Base-by-base conservation (phyloP, 2,113 vertebrate species). In the Gorsachius goisagi region DNA sequence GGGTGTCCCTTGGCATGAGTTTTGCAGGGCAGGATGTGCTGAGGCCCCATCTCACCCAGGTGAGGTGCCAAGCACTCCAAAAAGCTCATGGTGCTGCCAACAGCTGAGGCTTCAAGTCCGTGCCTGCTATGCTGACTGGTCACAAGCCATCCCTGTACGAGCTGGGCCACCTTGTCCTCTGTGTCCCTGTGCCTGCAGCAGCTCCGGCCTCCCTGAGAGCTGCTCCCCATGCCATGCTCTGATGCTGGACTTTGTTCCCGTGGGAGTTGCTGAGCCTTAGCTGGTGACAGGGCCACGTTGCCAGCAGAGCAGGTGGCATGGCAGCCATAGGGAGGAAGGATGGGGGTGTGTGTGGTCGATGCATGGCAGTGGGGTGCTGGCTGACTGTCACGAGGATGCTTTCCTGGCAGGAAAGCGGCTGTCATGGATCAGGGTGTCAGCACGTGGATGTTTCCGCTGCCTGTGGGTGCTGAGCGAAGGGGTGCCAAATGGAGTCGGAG, bases 321-420 rank as follows among this genome's bases (percentile, higher is more conserved):
- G 0, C 20, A 28, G 8, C 2, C 47, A 0, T 1, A 0, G 55
- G 53, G 56, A 60, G 85, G 59, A 92, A 68, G 52, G 74, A 8
- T 0, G 0, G 72, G 53, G 78, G 32, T 15, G 53, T 35, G 62
- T 0, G 14, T 0, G 7, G 63, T 17, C 0, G 0, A 4, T 3
- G 50, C 0, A 1, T 0, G 4, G 12, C 2, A 55, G 12, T 55
- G 74, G n/a, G 69, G 27, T 5, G 47, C 50, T 4, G 0, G 62
- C 79, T 96, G 94, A 86, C 28, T 3, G 88, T 93, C 93, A 90
- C 27, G 15, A 91, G 94, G 72, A 12, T 11, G 21, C n/a, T 78
- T 4, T 18, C 12, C 2, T 4, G 15, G 44, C 67, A 39, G 68
- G 85, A 18, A 52, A 64, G 5, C 37, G 49, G 80, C 73, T 85